Evolutionary conservation across 2,888 invertebrate species (phyloP), one percentile per base, ranked within the genome.

Genomic region (Lathronympha strigana): DNA sequence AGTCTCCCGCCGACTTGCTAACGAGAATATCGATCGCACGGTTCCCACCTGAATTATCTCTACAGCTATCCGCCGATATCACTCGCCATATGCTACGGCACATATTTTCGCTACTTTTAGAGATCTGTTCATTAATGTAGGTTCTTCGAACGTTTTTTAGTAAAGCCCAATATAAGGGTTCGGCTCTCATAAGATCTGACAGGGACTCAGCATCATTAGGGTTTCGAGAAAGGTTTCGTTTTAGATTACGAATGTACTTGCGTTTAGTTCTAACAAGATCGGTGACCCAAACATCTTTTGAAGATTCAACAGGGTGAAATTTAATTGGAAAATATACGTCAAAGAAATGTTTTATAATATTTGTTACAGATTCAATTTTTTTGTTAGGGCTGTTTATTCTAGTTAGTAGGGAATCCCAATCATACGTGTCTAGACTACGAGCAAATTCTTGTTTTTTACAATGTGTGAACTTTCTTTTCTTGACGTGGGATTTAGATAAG

Each of bases 41-140:
- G 33, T 17, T 51, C 15, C 15, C 17, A 33, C 19, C 17, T 28
- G 3, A 4, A 4, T 33, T 51, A 13, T 9, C 17, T 13, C 17
- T 51, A 19, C 51, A 51, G 8, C 33, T 51, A 13, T 51, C 51
- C 1, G 31, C 15, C 2, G 51, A 33, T 11, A 51, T 51, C 1
- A 51, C n/a, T n/a, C n/a, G n/a, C n/a, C n/a, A n/a, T n/a, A n/a
- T n/a, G n/a, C n/a, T n/a, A n/a, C n/a, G n/a, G 9, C 51, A 33
- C 33, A 51, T 1, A 13, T 15, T 19, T 11, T 11, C 15, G 1
- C 13, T 19, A 19, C 31, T 31, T 9, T 33, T 15, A 11, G 31
- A 2, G 11, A 33, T 51, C 9, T 17, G 31, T 3, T 33, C 31
- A 11, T 51, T 51, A 1, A 51, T 13, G 11, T 36, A 51, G 33